Percentiles rank a stretch among this genome's conserved stretches.
Conservation (phyloP, 2,888 invertebrate species). For the Drosophila engyochracea region DNA sequence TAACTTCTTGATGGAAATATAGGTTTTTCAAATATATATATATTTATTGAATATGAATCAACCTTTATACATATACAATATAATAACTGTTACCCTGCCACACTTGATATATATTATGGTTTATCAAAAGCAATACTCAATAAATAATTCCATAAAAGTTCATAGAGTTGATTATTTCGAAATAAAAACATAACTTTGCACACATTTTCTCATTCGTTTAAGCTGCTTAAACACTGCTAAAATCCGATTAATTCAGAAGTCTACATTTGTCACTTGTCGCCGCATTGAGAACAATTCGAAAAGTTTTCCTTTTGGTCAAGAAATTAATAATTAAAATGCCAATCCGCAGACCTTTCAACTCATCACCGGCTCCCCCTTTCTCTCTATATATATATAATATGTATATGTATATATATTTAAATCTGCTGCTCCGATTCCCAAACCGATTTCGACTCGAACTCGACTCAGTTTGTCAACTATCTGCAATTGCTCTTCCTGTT, state of each 20-base stretch:
- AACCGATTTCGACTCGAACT: slow-evolving; percentile 3
- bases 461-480: slow-evolving; percentile 63
- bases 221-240: not conserved
- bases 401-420: not conserved
- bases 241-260: slow-evolving; percentile 13
- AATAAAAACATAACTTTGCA: not conserved
- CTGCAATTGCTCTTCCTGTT: slow-evolving; percentile 40
- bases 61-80: not conserved
- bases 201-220: not conserved
- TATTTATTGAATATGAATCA: not conserved
- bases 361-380: slow-evolving; percentile 33
- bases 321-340: slow-evolving; percentile 77
- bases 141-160: not conserved
- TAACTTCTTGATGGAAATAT: not conserved
- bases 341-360: slow-evolving; percentile 64
- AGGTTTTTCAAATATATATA: not conserved
- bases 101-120: not conserved
- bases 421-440: slow-evolving; percentile 1
- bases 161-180: not conserved
- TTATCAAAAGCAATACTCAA: not conserved
- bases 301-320: slow-evolving; percentile 17
- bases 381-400: not conserved
- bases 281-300: slow-evolving; percentile 13
- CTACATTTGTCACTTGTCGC: slow-evolving; percentile 52
- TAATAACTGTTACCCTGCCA: not conserved